phyloP scores from a whole-genome alignment of 2,113 vertebrate genomes.

The Petromus typicus region DNA sequence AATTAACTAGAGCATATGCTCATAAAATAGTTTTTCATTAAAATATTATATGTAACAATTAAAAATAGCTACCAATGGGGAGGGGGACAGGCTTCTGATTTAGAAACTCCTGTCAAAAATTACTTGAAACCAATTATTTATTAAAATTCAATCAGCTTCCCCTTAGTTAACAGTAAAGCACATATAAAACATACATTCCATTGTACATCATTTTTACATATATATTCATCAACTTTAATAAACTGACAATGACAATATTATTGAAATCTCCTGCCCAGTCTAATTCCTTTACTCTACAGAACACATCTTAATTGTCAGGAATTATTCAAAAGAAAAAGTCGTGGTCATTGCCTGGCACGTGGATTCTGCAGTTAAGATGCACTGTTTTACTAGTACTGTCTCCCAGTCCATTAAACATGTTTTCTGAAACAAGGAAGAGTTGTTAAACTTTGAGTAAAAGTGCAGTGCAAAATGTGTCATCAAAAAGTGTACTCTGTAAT shows the following conservation, averaged over 20 bases:
- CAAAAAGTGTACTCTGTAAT: neutral
- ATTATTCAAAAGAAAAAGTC: slow-evolving; percentile 28
- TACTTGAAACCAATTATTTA: slow-evolving; percentile 7
- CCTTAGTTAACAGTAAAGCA: neutral
- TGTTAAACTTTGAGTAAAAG: slow-evolving; percentile 33
- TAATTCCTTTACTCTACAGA: too few species aligned
- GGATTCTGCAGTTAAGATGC: neutral
- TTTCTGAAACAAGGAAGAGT: slow-evolving; percentile 62
- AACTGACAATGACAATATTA: too few species aligned
- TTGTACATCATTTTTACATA: neutral
- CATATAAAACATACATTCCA: neutral
- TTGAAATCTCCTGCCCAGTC: too few species aligned
- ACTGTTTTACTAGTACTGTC: neutral
- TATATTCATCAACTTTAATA: too few species aligned
- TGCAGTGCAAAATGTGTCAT: neutral
- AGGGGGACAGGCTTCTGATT: neutral
- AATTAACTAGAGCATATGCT: neutral
- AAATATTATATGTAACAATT: slow-evolving; percentile 12
- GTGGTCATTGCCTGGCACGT: neutral
- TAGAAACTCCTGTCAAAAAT: neutral
- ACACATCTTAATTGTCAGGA: too few species aligned
- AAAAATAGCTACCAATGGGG: neutral
- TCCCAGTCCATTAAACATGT: neutral
- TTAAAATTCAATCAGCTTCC: slow-evolving; percentile 31
- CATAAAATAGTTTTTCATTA: neutral